Conservation (phyloP, 1,140 invertebrate genomes). For the Chironomus striatipennis region DNA sequence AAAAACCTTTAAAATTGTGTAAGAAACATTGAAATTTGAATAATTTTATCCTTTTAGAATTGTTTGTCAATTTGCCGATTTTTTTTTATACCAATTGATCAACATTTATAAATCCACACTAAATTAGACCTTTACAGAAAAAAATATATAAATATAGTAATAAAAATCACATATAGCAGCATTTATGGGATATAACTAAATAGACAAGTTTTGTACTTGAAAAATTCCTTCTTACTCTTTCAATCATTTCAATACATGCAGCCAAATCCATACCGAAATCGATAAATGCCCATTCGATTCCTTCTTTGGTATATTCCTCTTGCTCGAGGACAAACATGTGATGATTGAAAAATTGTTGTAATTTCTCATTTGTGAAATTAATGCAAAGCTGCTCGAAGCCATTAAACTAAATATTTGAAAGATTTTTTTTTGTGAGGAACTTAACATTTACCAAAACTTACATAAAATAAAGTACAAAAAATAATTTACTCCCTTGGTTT, state of each 20-base stretch:
- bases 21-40: too few relatives aligned
- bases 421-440: too few relatives aligned
- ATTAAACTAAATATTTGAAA: conserved; percentile 65
- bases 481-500: too few relatives aligned
- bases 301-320: conserved; percentile 94
- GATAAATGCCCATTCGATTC: conserved; percentile 93
- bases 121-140: not conserved
- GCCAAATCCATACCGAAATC: conserved; percentile 97
- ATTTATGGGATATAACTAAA: not conserved
- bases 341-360: conserved; percentile 98
- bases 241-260: conserved; percentile 94
- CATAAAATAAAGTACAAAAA: too few relatives aligned
- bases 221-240: conserved; percentile 79
- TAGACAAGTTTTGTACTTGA: not conserved
- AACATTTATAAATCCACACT: not conserved
- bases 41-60: too few relatives aligned
- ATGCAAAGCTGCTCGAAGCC: conserved; percentile 98
- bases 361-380: conserved; percentile 97
- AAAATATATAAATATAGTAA: not conserved
- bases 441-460: too few relatives aligned
- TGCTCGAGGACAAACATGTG: conserved; percentile 98
- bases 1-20: too few relatives aligned
- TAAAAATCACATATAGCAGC: not conserved
- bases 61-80: not conserved
- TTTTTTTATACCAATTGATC: not conserved